Conservation (phyloP, 2,888 invertebrate genomes). For the Apamea anceps region DNA sequence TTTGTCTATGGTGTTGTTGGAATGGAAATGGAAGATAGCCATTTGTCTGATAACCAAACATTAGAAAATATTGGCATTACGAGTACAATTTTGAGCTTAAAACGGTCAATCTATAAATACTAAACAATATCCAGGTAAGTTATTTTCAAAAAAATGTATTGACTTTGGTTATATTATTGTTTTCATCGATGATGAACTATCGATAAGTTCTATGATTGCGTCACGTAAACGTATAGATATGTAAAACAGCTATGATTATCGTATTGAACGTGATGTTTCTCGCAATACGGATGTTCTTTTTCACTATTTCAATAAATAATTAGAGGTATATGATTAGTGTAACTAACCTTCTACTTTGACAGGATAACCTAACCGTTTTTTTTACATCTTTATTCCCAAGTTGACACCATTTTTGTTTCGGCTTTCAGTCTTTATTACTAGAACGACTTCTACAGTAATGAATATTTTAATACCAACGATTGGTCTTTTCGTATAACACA, state of each 20-base stretch:
- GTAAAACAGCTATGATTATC: constrained; percentile 71
- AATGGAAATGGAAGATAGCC: constrained; percentile 84
- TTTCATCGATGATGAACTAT: constrained; percentile 84
- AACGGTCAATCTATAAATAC: constrained; percentile 55
- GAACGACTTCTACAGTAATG: constrained; percentile 56
- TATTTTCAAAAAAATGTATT: constrained; percentile 67
- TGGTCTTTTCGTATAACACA: constrained; percentile 28
- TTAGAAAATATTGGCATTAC: constrained; percentile 60
- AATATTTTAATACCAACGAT: constrained; percentile 30
- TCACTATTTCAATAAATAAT: constrained; percentile 23
- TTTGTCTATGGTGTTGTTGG: constrained; percentile 73
- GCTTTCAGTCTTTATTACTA: constrained; percentile 77
- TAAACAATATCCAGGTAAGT: constrained; percentile 72
- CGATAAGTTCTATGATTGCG: constrained; percentile 87
- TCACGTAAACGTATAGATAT: constrained; percentile 86
- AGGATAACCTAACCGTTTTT: constrained; percentile 86
- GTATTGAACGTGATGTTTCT: constrained; percentile 58
- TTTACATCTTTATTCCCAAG: constrained; percentile 65
- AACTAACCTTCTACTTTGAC: constrained; percentile 86
- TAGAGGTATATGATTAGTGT: constrained; percentile 58
- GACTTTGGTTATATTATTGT: constrained; percentile 86
- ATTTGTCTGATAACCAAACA: constrained; percentile 82
- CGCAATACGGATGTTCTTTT: constrained; percentile 20
- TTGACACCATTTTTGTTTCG: constrained; percentile 89
- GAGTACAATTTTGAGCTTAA: constrained; percentile 46